Evolutionary conservation across 2,797 vertebrate species (phyloP).

Genomic region (Discoglossus pictus): DNA sequence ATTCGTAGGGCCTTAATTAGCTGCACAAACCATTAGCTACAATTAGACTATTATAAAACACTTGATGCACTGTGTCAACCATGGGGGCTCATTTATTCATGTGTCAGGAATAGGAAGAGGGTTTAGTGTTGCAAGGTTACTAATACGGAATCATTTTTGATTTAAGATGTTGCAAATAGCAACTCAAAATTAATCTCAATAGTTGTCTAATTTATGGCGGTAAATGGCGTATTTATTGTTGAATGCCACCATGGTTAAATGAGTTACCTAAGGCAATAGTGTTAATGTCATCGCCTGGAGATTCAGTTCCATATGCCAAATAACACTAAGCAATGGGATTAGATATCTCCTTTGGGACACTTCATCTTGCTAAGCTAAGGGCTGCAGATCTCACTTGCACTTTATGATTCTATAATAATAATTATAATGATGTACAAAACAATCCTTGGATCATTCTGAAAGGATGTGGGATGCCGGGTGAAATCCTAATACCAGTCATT

Average conservation of each 20-base stretch:
- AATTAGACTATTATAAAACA: conserved; percentile 99
- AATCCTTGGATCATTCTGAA: conserved; percentile 27
- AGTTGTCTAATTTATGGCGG: conserved; percentile 83
- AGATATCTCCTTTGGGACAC: conserved; percentile 63
- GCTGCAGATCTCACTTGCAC: conserved; percentile 64
- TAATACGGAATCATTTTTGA: conserved; percentile 81
- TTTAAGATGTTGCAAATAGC: conserved; percentile 81
- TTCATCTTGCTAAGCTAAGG: conserved; percentile 68
- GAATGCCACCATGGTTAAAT: conserved; percentile 80
- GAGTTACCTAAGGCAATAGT: conserved; percentile 78
- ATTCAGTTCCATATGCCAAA: conserved; percentile 68
- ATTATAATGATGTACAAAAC: conserved; percentile 61
- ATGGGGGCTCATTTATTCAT: conserved; percentile 79
- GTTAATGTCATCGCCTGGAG: conserved; percentile 74
- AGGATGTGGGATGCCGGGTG: conserved; percentile 34
- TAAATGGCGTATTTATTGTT: conserved; percentile 82
- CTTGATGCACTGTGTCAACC: conserved; percentile 91
- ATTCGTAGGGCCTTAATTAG: conserved; percentile 99
- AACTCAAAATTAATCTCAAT: conserved; percentile 83
- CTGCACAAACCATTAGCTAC: conserved; percentile 99
- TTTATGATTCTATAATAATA: conserved; percentile 72
- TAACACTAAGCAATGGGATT: conserved; percentile 54
- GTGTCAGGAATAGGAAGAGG: conserved; percentile 66
- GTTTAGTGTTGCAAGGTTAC: conserved; percentile 64
- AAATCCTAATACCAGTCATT: conserved; percentile 48